Conservation (phyloP, 2,888 invertebrate species). For the Phyto melanocephala region DNA sequence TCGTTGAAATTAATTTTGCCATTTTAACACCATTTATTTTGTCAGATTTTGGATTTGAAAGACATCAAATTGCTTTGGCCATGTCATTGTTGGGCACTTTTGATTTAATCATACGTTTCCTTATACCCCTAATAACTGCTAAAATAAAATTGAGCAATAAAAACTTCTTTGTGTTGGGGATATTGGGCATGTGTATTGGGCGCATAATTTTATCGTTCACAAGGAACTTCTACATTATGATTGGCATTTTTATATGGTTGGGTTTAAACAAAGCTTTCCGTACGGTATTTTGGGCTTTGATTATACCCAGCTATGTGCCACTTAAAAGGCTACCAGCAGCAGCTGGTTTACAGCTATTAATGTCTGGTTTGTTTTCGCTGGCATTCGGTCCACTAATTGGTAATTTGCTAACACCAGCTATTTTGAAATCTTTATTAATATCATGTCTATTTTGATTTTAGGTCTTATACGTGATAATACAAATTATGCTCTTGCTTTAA, state of each 20-base stretch:
- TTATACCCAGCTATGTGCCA: slow-evolving; percentile 86
- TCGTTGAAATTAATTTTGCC: slow-evolving; percentile 87
- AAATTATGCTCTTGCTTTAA: slow-evolving; percentile 83
- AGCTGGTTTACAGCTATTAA: slow-evolving; percentile 84
- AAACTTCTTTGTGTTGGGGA: slow-evolving; percentile 85
- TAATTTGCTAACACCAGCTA: too few relatives aligned
- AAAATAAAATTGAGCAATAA: slow-evolving; percentile 85
- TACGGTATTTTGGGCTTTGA: slow-evolving; percentile 86
- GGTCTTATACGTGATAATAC: slow-evolving; percentile 83
- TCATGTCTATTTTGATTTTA: too few relatives aligned
- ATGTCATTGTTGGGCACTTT: slow-evolving; percentile 85
- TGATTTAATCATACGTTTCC: slow-evolving; percentile 84
- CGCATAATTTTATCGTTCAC: slow-evolving; percentile 81
- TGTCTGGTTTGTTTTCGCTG: slow-evolving; percentile 83
- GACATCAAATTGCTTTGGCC: slow-evolving; percentile 81
- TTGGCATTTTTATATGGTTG: slow-evolving; percentile 83
- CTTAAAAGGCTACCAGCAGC: slow-evolving; percentile 85
- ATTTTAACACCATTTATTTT: slow-evolving; percentile 86
- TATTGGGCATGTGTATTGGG: slow-evolving; percentile 84
- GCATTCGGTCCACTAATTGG: slow-evolving; percentile 84
- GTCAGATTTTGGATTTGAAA: slow-evolving; percentile 82
- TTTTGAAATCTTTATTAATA: too few relatives aligned
- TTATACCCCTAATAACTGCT: slow-evolving; percentile 84
- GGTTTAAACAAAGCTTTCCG: slow-evolving; percentile 86
- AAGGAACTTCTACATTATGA: slow-evolving; percentile 80